A percentile compares a stretch with the other conserved stretches of the same genome.
Conservation (phyloP, 2,797 vertebrate genomes). For the Pelochelys cantorii region DNA sequence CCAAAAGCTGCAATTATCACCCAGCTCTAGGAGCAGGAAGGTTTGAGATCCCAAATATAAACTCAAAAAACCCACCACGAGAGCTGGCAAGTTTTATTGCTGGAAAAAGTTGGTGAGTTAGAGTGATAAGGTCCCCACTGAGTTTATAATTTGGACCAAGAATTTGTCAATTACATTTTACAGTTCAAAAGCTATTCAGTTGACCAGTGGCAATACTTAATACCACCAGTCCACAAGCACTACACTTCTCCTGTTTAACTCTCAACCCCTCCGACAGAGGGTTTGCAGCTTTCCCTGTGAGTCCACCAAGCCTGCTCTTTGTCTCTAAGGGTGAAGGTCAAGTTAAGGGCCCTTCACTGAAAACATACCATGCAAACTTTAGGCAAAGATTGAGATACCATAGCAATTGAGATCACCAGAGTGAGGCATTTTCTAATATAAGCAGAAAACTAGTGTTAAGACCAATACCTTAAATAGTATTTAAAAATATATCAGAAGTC, state of each 20-base stretch:
- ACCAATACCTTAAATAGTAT: not conserved
- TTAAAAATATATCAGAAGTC: not conserved
- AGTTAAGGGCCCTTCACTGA: not conserved
- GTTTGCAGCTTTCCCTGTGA: not conserved
- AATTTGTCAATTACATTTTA: accelerated
- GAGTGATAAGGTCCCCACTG: not conserved
- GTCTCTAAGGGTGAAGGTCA: not conserved
- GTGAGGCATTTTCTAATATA: constrained; percentile 12
- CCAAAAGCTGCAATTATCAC: accelerated
- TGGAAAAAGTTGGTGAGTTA: not conserved
- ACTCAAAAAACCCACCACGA: accelerated
- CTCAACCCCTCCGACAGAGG: not conserved
- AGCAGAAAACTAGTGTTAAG: not conserved
- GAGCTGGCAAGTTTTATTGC: accelerated
- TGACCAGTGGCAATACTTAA: accelerated
- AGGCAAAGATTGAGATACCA: not conserved
- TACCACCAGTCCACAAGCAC: not conserved
- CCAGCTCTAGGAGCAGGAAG: not conserved
- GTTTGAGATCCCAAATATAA: not conserved
- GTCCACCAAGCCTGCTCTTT: not conserved
- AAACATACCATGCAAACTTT: not conserved
- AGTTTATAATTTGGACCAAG: too few relatives aligned
- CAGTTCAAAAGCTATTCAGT: not conserved
- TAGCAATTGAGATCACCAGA: too few relatives aligned
- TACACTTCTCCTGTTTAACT: not conserved